Percentiles rank a stretch among this genome's conserved stretches.
Evolutionary conservation across 2,113 vertebrate genomes (phyloP).

Genomic region (Odocoileus hemionus): DNA sequence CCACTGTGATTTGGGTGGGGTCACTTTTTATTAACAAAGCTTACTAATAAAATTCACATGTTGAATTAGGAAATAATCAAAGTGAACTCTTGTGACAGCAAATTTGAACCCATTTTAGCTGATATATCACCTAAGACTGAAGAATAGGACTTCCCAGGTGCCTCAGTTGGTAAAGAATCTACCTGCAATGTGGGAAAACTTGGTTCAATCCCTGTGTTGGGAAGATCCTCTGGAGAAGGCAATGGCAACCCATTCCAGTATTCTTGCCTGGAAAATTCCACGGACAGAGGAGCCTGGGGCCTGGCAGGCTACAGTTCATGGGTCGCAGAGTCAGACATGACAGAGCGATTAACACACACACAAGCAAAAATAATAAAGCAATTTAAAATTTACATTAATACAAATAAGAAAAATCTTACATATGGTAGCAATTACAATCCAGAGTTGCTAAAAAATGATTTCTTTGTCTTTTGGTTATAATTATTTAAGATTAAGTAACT

Average conservation of each 20-base stretch:
- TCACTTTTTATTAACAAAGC: background rate
- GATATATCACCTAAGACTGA: background rate
- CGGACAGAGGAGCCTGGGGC: background rate
- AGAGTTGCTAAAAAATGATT: background rate
- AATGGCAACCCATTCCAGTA: background rate
- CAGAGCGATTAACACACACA: background rate
- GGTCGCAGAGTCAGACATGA: fast-evolving
- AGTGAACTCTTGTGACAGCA: background rate
- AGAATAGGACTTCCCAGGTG: background rate
- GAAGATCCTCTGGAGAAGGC: background rate
- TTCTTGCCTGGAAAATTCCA: background rate
- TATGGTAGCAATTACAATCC: background rate
- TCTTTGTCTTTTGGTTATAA: background rate
- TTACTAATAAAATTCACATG: background rate
- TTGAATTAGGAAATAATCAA: slow-evolving; percentile 1
- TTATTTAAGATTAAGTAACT: background rate
- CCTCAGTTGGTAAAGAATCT: background rate
- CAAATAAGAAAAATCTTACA: background rate
- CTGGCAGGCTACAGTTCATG: background rate
- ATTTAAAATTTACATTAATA: background rate
- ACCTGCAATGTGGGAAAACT: background rate
- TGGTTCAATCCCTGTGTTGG: background rate
- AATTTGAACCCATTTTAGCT: background rate
- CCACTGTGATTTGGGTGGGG: background rate
- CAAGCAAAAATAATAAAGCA: background rate